phyloP scores from a whole-genome alignment of 2,113 vertebrate species.

The Orthonyx spaldingii region DNA sequence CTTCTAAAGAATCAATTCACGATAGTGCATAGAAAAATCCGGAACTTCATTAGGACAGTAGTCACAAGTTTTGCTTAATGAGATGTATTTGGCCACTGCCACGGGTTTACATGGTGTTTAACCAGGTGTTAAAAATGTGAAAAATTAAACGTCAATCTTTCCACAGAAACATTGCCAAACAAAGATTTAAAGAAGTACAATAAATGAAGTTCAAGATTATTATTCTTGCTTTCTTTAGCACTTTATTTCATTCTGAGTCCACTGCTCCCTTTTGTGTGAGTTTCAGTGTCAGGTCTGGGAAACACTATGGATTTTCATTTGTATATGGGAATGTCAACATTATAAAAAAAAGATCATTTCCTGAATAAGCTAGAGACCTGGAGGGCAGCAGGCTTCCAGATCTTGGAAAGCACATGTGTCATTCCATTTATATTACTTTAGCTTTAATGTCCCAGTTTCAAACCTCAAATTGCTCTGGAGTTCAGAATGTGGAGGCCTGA shows the following conservation, averaged over 20 bases:
- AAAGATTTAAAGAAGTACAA: neutral
- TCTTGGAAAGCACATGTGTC: neutral
- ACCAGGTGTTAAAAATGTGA: neutral
- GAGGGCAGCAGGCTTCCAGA: neutral
- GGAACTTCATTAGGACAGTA: neutral
- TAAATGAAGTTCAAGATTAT: neutral
- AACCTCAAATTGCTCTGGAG: neutral
- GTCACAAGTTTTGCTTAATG: neutral
- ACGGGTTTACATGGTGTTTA: neutral
- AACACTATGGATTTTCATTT: neutral
- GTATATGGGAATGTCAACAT: neutral
- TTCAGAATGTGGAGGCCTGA: neutral
- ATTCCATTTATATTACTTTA: neutral
- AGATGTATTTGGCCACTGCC: neutral
- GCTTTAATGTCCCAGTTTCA: neutral
- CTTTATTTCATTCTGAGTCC: neutral
- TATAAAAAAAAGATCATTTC: conserved; percentile 23
- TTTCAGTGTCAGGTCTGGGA: neutral
- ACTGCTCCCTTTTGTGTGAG: neutral
- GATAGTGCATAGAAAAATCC: neutral
- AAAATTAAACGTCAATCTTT: conserved; percentile 1
- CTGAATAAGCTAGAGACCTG: neutral
- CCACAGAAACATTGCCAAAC: neutral
- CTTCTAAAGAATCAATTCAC: neutral
- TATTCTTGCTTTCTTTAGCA: neutral